Conservation (phyloP, 2,888 invertebrate genomes). For the Lycia hirtaria region DNA sequence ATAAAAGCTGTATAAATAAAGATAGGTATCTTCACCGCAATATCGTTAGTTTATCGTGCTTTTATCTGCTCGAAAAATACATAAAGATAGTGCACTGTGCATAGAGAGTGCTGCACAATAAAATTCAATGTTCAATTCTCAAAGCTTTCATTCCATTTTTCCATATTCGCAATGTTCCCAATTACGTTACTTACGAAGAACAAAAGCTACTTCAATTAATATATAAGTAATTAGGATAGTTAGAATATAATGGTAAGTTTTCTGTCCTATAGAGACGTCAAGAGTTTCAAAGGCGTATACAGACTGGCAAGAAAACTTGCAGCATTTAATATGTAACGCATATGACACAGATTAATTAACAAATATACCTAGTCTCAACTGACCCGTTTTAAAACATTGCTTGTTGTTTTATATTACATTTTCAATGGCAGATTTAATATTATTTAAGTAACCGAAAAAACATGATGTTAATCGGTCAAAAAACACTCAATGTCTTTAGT, state of each 20-base stretch:
- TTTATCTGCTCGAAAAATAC: conserved; percentile 16
- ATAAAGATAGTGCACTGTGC: conserved; percentile 9
- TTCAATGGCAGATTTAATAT: too few species aligned
- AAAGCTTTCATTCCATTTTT: conserved; percentile 28
- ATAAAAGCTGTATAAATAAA: not conserved
- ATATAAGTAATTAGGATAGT: not conserved
- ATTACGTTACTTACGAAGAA: not conserved
- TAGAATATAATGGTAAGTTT: conserved; percentile 4
- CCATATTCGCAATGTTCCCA: conserved; percentile 2
- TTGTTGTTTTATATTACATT: too few species aligned
- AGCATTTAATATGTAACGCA: not conserved
- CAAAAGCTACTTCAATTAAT: conserved; percentile 9
- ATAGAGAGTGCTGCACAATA: conserved; percentile 5
- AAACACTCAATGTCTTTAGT: too few species aligned
- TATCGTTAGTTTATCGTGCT: conserved; percentile 4
- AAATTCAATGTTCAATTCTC: conserved; percentile 16
- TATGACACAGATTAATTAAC: too few species aligned
- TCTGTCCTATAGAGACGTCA: conserved; percentile 3
- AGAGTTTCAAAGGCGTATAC: too few species aligned
- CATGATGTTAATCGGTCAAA: too few species aligned
- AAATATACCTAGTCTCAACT: too few species aligned
- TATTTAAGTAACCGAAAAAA: too few species aligned
- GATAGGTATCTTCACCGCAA: not conserved
- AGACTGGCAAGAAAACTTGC: not conserved
- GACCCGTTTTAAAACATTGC: too few species aligned